These are phyloP conservation scores for Drosophila willistoni DNA, from an alignment of 1,140 invertebrate genomes.

Conservation along the genomic window DNA sequence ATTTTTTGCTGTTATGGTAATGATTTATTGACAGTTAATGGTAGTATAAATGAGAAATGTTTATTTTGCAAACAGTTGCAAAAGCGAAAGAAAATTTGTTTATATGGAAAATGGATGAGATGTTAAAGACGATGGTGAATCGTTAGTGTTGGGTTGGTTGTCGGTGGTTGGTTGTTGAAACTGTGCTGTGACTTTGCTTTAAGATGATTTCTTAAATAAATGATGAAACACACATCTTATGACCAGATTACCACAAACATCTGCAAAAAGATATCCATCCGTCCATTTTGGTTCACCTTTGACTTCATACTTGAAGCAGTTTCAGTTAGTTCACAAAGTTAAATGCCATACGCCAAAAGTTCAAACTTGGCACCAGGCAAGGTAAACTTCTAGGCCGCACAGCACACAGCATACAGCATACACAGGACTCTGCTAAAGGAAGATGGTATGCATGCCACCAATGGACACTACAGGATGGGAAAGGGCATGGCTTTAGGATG, in stretches of 20 bases:
- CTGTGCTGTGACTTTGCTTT: not conserved
- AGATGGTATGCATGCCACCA: constrained; percentile 18
- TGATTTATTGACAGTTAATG: constrained; percentile 84
- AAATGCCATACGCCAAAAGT: constrained; percentile 56
- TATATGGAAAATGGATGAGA: not conserved
- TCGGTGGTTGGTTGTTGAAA: not conserved
- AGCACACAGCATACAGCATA: not conserved
- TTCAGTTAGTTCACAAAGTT: constrained; percentile 36
- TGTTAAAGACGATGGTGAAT: not conserved
- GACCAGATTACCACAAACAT: constrained; percentile 16
- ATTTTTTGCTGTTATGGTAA: constrained; percentile 44
- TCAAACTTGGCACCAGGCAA: constrained; percentile 21
- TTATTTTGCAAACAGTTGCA: constrained; percentile 49
- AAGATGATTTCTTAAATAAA: constrained; percentile 3
- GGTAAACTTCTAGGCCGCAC: constrained; percentile 29
- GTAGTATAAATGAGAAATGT: constrained; percentile 55
- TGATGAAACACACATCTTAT: constrained; percentile 1
- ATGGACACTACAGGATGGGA: not conserved
- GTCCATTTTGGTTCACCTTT: not conserved
- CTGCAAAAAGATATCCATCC: constrained; percentile 1
- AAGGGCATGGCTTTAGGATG: not conserved
- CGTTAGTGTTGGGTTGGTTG: too few relatives aligned
- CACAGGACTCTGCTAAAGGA: not conserved
- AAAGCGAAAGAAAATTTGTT: constrained; percentile 31
- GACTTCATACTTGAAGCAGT: constrained; percentile 3